phyloP scores from a whole-genome alignment of 2,113 vertebrate genomes.

The Muntiacus reevesi region DNA sequence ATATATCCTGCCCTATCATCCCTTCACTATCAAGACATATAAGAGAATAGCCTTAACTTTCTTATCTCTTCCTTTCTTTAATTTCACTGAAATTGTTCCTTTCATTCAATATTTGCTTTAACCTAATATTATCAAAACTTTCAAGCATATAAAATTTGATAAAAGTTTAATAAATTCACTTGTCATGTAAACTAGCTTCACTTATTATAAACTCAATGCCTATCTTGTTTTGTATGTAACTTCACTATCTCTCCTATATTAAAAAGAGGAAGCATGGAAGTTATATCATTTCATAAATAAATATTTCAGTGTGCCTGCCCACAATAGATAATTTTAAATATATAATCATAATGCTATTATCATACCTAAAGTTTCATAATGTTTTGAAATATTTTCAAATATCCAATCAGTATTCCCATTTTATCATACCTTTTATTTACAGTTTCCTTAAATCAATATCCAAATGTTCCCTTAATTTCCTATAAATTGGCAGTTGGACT shows the following conservation, averaged over 20 bases:
- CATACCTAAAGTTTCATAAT: background rate
- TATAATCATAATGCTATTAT: background rate
- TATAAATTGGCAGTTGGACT: background rate
- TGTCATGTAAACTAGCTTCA: background rate
- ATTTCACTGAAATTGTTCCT: background rate
- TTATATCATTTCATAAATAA: background rate
- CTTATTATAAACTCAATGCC: background rate
- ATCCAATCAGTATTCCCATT: background rate
- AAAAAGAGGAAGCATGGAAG: background rate
- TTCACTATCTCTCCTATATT: background rate
- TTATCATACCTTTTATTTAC: background rate
- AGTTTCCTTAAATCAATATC: background rate
- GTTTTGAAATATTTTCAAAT: background rate
- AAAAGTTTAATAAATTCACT: background rate
- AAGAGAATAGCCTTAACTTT: background rate
- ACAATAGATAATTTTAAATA: background rate
- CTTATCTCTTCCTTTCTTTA: background rate
- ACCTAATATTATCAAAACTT: background rate
- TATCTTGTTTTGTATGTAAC: background rate
- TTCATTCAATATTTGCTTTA: background rate
- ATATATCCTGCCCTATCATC: background rate
- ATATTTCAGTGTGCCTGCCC: background rate
- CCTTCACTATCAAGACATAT: background rate
- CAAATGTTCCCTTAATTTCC: background rate
- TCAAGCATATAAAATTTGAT: background rate